A percentile compares a stretch with the other conserved stretches of the same genome.
These are phyloP conservation scores for Crocuta crocuta DNA, from an alignment of 2,113 vertebrate species.

Conservation along the genomic window DNA sequence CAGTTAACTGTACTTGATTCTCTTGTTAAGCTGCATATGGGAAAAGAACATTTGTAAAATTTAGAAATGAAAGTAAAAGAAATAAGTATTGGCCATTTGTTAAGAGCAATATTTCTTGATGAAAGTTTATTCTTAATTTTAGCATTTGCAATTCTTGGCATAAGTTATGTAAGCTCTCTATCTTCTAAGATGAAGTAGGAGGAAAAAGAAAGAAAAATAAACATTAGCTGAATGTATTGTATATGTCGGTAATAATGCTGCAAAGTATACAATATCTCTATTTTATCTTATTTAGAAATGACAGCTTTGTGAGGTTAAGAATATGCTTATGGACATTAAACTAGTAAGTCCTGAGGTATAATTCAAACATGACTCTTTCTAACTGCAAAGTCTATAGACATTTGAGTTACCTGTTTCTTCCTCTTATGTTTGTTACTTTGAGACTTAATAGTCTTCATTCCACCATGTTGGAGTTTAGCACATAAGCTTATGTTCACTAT, in stretches of 20 bases:
- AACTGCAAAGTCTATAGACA: not conserved
- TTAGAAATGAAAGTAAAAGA: not conserved
- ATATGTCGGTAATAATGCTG: not conserved
- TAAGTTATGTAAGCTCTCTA: not conserved
- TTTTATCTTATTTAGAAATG: not conserved
- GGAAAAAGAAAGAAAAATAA: not conserved
- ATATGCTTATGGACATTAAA: not conserved
- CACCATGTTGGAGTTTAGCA: not conserved
- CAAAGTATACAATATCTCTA: not conserved
- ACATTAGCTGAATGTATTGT: not conserved
- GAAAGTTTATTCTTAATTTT: slow-evolving; percentile 20
- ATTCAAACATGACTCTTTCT: not conserved
- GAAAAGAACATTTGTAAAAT: not conserved
- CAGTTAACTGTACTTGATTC: not conserved
- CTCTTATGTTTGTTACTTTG: not conserved
- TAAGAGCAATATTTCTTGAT: not conserved
- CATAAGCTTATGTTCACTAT: not conserved
- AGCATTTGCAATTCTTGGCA: not conserved
- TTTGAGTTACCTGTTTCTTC: not conserved
- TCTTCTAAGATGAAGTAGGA: not conserved
- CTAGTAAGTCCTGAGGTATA: not conserved
- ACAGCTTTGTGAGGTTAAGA: not conserved
- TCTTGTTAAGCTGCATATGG: not conserved
- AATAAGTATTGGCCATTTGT: not conserved
- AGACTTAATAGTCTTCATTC: not conserved